Conservation (phyloP, 2,888 invertebrate genomes). For the Lasius platythorax region DNA sequence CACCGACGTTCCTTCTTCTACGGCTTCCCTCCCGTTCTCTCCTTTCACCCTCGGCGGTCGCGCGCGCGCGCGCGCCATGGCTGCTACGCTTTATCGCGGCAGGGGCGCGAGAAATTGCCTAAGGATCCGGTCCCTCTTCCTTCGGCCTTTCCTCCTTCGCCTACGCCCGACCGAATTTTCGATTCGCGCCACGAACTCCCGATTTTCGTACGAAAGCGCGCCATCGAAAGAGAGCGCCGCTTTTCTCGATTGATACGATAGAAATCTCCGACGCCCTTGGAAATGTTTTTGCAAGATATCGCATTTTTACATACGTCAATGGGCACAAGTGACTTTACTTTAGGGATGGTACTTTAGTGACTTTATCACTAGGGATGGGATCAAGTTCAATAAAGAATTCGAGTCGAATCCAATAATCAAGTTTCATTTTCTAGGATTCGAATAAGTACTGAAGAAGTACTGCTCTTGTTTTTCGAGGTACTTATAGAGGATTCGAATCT, state of each 20-base stretch:
- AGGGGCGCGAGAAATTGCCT: conserved; percentile 78
- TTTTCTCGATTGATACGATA: background rate
- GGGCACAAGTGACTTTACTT: background rate
- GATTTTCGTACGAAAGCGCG: conserved; percentile 55
- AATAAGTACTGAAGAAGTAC: too few species aligned
- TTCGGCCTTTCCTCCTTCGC: conserved; percentile 22
- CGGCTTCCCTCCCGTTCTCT: conserved; percentile 42
- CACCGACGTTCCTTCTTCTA: conserved; percentile 32
- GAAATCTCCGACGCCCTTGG: background rate
- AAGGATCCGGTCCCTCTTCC: conserved; percentile 67
- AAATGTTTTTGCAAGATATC: background rate
- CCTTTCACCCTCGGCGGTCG: conserved; percentile 22
- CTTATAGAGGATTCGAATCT: too few species aligned
- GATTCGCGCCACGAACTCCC: conserved; percentile 67
- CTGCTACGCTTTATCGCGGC: conserved; percentile 78
- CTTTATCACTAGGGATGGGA: too few species aligned
- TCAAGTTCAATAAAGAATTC: too few species aligned
- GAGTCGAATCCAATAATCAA: too few species aligned
- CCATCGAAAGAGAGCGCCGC: background rate
- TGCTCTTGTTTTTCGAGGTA: too few species aligned
- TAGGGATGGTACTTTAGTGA: too few species aligned
- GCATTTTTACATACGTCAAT: background rate
- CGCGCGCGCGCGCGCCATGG: conserved; percentile 48
- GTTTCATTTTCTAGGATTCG: too few species aligned
- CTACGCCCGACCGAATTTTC: conserved; percentile 68